Conservation (phyloP, 2,888 invertebrate species). For the Drosophila silvestris region DNA sequence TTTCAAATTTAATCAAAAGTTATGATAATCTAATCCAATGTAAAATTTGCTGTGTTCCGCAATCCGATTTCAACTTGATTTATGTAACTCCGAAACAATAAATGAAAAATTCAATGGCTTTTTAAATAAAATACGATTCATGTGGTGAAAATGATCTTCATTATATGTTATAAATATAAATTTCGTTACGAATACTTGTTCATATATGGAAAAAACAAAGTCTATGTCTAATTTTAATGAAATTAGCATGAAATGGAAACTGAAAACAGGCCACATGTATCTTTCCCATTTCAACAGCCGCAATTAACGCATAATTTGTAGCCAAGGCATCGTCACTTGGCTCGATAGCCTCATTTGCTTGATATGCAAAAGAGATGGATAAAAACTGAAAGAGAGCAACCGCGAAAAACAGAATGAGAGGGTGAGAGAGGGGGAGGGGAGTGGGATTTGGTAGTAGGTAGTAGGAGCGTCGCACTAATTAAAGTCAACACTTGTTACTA, state of each 20-base stretch:
- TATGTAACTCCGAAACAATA: background rate
- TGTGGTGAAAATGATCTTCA: background rate
- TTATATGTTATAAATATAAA: background rate
- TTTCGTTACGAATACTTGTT: background rate
- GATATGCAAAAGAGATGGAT: slow-evolving; percentile 33
- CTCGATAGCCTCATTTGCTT: slow-evolving; percentile 45
- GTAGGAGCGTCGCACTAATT: slow-evolving; percentile 62
- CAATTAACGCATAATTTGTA: slow-evolving; percentile 70
- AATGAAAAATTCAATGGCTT: background rate
- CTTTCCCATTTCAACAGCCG: slow-evolving; percentile 13
- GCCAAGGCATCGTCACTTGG: slow-evolving; percentile 52
- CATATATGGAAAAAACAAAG: background rate
- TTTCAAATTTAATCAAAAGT: slow-evolving; percentile 28
- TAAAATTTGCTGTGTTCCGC: background rate
- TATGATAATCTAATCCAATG: slow-evolving; percentile 27
- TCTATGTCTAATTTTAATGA: background rate
- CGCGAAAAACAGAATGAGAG: background rate
- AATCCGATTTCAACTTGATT: slow-evolving; percentile 12
- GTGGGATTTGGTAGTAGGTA: background rate
- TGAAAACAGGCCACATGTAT: slow-evolving; percentile 1
- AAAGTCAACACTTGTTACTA: slow-evolving; percentile 78
- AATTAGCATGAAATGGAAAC: slow-evolving; percentile 8
- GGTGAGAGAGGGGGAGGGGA: background rate
- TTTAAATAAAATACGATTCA: background rate
- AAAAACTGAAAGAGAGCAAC: slow-evolving; percentile 11